Evolutionary conservation across 2,797 vertebrate genomes (phyloP), one percentile per base, ranked within the genome.

Genomic region (Oreochromis mossambicus): DNA sequence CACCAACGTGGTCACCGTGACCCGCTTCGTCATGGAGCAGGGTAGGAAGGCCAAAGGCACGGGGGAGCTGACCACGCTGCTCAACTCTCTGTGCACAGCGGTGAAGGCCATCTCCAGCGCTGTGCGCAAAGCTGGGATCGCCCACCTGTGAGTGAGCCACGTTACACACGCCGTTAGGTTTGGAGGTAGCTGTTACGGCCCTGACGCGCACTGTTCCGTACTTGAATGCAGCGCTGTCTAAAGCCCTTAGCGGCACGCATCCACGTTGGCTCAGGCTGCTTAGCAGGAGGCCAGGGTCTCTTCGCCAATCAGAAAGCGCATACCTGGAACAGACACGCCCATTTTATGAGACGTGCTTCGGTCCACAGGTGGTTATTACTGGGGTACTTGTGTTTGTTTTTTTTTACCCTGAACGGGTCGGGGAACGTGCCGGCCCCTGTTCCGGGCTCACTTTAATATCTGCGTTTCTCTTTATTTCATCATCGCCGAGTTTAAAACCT

Each of bases 41-140:
- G 98, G 98, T 75, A 94, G 97, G 82, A 97, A 93, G 92, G 98
- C 96, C 7, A 95, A 96, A 24, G 97, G 97, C 81, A 99, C 97
- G 0, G 98, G 98, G 4, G 98, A 99, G 95, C 90, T 99, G 91
- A 99, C 98, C 6, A 98, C 97, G 66, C 97, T 99, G 82, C 97
- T 99, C 10, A 99, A 97, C 91, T 94, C 98, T 0, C 87, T 99
- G 78, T 97, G 98, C 96, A 98, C 98, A 1, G 97, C 98, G 24
- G 91, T 99, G 87, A 99, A 99, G 90, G 98, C 97, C 86, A 99
- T 98, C 88, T 99, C 98, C 41, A 97, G 96, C 0, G 97, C 98
- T 1, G 98, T 99, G 94, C 97, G 98, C 77, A 99, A 99, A 92
- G 98, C 98, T 4, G 98, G 98, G 29, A 97, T 99, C 85, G 98